Base-by-base conservation (phyloP, 1,140 invertebrate species). In the Pogonus chalceus region DNA sequence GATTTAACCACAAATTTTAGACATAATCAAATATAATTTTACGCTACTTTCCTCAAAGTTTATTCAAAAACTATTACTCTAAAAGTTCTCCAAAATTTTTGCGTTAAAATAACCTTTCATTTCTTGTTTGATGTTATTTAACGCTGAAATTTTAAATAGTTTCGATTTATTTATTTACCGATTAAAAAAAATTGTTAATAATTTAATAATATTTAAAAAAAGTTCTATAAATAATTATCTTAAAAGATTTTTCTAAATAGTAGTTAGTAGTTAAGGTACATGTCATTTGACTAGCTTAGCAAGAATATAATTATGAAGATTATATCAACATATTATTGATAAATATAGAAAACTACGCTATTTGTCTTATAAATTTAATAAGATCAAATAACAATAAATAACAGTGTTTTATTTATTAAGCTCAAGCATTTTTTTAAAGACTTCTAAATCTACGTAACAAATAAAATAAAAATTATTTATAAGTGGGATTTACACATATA, bases 341-440 rank as follows among this genome's bases (percentile, higher is more conserved):
- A 43, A 43, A 43, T 16, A 43, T 43, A 43, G 7, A 43, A 43
- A 43, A 43, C 37, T 43, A 43, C 37, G 4, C 7, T 31, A 31
- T 31, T 7, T 31, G 7, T 3, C 18, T 43, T 43, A 16, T 18
- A 43, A 31, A 7, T 31, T 43, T 16, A 16, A 43, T 43, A 43
- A 43, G 37, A 43, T 43, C 18, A 43, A 43, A 43, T 16, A 43
- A 43, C 37, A 43, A 43, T 43, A 43, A 10, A 43, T 43, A 43
- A 43, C 37, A 43, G 37, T 43, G 37, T 16, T 43, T 43, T n/a
- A n/a, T n/a, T 18, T 43, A 4, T 43, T 43, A 43, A 43, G 37
- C 37, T 43, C 18, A 43, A 43, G 37, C 37, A 18, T 43, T 43
- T 43, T 31, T 31, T 31, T 43, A 12, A 10, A 43, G n/a, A n/a